Base-by-base conservation (phyloP, 2,888 invertebrate species). In the Argyra leucocephala region DNA sequence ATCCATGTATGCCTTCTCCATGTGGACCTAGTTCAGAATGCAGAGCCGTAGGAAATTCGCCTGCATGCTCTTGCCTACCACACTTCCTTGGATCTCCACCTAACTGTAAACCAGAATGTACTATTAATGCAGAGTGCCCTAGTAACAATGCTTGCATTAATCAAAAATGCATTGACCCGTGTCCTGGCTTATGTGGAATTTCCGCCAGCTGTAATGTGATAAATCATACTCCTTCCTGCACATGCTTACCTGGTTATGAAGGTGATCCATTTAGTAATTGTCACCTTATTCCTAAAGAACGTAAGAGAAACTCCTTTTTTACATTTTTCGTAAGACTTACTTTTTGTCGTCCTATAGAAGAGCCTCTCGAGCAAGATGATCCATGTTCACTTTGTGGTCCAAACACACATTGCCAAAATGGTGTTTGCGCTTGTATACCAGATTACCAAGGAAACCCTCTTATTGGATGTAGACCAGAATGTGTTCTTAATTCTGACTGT, bases 321-420 rank as follows among this genome's bases (percentile, higher is more conserved):
- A 15, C 2, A 12, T 22, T 9, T 4, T 36, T 1, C 23, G 21
- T 2, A 18, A 10, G 26, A 18, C 62, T 60, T 57, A 36, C 23
- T 36, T 61, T 36, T 57, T 31, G 22, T 24, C 24, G 3, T 57
- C 12, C 65, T 66, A 26, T 70, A 63, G 73, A 74, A 61, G 82
- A 80, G 57, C 79, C 79, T 18, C 71, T 74, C n/a, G 80, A 81
- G 78, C 88, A 89, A 7, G 77, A 78, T 64, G 84, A 84, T 71
- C 89, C 88, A 7, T 90, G 88, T 73, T 84, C 85, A 57, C 90
- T 90, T 24, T 93, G 93, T 78, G 91, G 91, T 64, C 80, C 86
- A 57, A 90, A 91, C 76, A 88, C 91, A 22, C 79, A 83, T 68
- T 92, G 91, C 74, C 84, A 83, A 3, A 83, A 86, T 69, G 87